Evolutionary conservation across 2,113 vertebrate species (phyloP).

Genomic region (Meles meles): DNA sequence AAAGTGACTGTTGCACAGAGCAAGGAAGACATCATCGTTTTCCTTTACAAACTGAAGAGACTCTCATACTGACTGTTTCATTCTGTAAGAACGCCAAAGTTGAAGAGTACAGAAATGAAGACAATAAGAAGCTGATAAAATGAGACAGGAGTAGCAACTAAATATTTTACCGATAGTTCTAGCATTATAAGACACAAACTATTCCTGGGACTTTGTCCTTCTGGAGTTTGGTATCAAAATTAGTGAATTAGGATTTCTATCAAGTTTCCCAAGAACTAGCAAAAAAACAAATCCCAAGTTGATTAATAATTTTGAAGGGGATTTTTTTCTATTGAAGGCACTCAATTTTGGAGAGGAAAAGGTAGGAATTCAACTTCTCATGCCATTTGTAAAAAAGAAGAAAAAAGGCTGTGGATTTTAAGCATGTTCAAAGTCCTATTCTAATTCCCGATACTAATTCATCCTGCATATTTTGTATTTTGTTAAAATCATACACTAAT

Average conservation of each 20-base stretch:
- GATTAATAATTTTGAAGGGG: constrained; percentile 13
- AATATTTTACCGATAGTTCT: neutral
- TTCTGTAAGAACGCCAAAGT: neutral
- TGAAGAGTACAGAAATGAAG: neutral
- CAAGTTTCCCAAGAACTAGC: neutral
- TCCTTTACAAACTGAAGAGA: neutral
- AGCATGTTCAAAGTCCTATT: neutral
- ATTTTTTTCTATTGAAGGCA: neutral
- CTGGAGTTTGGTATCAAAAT: neutral
- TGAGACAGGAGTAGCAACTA: neutral
- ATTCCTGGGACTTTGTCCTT: neutral
- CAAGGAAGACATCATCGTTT: neutral
- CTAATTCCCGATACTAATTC: neutral
- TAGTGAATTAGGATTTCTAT: neutral
- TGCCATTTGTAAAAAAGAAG: neutral
- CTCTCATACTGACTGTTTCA: neutral
- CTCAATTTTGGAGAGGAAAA: neutral
- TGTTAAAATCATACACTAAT: neutral
- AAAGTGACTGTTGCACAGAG: neutral
- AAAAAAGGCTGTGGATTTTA: neutral
- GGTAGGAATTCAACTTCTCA: neutral
- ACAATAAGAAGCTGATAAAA: neutral
- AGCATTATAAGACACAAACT: neutral
- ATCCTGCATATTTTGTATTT: neutral
- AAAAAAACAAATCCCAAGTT: constrained; percentile 30